phyloP scores from a whole-genome alignment of 2,797 vertebrate species.

The Limosa lapponica region DNA sequence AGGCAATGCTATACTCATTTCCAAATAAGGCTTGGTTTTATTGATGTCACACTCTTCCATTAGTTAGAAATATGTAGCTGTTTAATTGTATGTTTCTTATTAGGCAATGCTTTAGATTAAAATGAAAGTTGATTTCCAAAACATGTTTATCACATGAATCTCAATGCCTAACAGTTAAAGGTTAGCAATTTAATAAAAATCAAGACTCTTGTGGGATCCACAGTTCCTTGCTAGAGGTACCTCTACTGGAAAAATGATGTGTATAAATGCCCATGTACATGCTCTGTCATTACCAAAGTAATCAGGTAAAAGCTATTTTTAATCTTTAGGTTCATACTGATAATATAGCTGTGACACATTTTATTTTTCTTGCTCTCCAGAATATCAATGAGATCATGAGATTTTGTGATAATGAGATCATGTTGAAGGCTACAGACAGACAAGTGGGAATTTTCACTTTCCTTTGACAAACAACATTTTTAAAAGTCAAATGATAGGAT shows the following conservation, averaged over 20 bases:
- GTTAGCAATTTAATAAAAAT: background rate
- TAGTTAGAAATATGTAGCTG: background rate
- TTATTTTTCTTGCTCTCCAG: background rate
- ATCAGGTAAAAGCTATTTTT: background rate
- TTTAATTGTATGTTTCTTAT: background rate
- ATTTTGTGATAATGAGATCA: background rate
- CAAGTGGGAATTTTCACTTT: background rate
- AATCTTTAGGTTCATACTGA: background rate
- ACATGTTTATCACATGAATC: background rate
- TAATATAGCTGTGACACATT: background rate
- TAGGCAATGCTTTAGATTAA: background rate
- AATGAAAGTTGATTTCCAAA: background rate
- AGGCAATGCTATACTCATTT: background rate
- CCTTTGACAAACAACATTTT: background rate
- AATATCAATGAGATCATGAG: background rate
- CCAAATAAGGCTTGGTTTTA: background rate
- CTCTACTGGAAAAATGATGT: background rate
- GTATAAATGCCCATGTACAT: background rate
- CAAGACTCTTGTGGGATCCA: fast-evolving
- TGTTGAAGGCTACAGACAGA: background rate
- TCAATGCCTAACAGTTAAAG: background rate
- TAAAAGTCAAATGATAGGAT: background rate
- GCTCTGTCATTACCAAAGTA: background rate
- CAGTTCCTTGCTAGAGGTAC: background rate
- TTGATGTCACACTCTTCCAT: background rate